phyloP scores from a whole-genome alignment of 2,797 vertebrate species.

The Capromys pilorides region DNA sequence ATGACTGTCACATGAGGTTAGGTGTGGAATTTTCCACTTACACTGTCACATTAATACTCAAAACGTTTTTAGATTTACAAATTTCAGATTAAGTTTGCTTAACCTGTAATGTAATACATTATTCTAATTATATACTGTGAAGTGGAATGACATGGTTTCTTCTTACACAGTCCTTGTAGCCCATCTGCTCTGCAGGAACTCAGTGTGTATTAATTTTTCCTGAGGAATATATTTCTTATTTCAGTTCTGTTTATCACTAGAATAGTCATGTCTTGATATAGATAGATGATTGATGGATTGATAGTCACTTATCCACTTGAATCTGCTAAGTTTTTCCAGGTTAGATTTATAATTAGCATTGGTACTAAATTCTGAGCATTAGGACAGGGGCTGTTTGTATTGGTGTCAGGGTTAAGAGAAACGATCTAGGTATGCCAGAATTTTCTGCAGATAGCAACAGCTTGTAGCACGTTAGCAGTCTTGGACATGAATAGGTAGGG shows the following conservation, averaged over 20 bases:
- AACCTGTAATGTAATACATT: not conserved
- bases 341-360: not conserved
- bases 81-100: not conserved
- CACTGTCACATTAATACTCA: not conserved
- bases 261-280: not conserved
- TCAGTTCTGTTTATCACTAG: not conserved
- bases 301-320: not conserved
- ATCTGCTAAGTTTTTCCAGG: conserved; percentile 1
- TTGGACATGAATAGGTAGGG: not conserved
- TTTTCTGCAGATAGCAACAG: not conserved
- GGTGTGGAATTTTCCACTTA: not conserved
- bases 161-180: not conserved
- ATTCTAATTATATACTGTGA: not conserved
- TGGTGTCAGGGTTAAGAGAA: not conserved
- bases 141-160: not conserved
- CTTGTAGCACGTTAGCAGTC: not conserved
- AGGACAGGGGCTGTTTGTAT: not conserved
- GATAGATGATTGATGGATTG: not conserved
- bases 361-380: not conserved
- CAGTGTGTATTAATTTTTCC: not conserved
- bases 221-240: not conserved
- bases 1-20: not conserved
- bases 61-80: not conserved
- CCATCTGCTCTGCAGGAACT: not conserved
- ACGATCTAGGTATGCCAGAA: not conserved